Evolutionary conservation across 2,888 invertebrate genomes (phyloP).

Genomic region (Sarcophaga subvicina): DNA sequence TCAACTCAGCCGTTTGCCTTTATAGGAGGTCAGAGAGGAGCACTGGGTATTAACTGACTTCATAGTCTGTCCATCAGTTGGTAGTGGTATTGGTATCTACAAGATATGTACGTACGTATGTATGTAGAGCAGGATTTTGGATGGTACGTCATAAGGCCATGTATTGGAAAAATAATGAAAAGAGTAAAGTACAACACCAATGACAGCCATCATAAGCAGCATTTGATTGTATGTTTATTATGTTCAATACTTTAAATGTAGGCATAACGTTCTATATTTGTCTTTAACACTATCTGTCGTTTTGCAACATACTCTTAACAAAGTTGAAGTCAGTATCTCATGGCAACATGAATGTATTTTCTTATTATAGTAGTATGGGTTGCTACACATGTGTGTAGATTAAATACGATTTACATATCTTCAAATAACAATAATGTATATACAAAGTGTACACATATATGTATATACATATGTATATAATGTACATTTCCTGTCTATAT

Average conservation of each 20-base stretch:
- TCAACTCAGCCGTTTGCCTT: no score
- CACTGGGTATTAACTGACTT: no score
- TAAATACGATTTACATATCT: neutral
- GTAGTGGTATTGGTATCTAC: no score
- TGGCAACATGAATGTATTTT: neutral
- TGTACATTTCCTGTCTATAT: conserved; percentile 17
- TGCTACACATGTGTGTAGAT: neutral
- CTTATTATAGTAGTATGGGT: neutral
- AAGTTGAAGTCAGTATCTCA: neutral
- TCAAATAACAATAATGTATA: neutral
- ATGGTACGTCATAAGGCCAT: no score
- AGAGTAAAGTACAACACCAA: no score
- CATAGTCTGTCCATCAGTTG: no score
- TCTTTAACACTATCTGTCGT: neutral
- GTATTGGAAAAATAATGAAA: no score
- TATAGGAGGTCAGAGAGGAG: no score
- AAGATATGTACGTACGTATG: no score
- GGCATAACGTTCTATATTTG: neutral
- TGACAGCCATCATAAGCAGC: neutral
- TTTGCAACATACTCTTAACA: neutral
- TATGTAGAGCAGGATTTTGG: no score
- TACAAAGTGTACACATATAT: neutral
- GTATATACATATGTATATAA: neutral
- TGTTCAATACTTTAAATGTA: conserved; percentile 28
- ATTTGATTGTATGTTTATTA: conserved; percentile 52